A percentile compares a stretch with the other conserved stretches of the same genome.
Evolutionary conservation across 2,113 vertebrate genomes (phyloP).

Genomic region (Colinus virginianus): DNA sequence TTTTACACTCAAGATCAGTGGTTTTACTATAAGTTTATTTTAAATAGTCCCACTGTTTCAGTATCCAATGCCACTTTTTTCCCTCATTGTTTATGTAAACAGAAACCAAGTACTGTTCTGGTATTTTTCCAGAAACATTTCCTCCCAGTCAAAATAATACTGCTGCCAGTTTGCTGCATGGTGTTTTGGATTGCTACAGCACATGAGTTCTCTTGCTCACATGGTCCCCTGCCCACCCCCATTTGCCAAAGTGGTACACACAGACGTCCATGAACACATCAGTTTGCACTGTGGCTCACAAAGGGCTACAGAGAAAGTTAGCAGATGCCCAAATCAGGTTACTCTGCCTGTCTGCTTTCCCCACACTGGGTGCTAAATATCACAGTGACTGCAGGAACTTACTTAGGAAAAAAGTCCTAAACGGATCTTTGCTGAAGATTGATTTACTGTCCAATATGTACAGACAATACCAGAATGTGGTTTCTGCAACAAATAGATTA

Average conservation of each 20-base stretch:
- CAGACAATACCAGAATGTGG: not conserved
- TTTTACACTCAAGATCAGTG: not conserved
- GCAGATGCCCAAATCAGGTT: not conserved
- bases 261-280: rapidly evolving
- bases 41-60: not conserved
- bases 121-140: not conserved
- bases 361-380: not conserved
- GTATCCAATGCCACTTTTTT: not conserved
- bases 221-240: rapidly evolving
- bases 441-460: constrained; percentile 3
- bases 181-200: not conserved
- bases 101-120: not conserved
- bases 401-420: not conserved
- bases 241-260: not conserved
- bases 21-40: not conserved
- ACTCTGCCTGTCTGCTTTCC: not conserved
- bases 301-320: not conserved
- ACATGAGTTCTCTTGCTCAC: rapidly evolving
- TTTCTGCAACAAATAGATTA: not conserved
- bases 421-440: not conserved
- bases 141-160: not conserved
- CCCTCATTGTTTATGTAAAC: not conserved
- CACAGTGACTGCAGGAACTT: not conserved
- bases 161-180: rapidly evolving
- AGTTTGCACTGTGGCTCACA: not conserved